Evolutionary conservation across 2,113 vertebrate genomes (phyloP).

Genomic region (Pseudopipra pipra): DNA sequence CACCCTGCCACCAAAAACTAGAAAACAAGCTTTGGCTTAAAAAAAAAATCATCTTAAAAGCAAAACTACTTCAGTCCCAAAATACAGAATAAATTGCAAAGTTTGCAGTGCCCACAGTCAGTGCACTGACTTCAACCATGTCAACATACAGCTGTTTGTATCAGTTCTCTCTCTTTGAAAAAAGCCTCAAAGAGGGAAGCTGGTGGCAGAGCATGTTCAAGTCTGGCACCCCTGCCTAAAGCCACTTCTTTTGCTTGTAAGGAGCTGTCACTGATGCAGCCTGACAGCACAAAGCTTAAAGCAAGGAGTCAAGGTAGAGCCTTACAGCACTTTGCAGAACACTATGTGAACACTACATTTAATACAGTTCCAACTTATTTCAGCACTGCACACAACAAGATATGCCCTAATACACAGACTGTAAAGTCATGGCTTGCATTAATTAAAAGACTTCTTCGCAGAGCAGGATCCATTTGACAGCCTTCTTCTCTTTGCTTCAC

Average conservation of each 20-base stretch:
- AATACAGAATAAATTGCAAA: not conserved
- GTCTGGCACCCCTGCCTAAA: not conserved
- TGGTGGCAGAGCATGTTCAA: not conserved
- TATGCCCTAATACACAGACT: not conserved
- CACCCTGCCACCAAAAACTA: not conserved
- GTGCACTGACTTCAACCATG: not conserved
- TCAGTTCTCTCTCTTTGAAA: not conserved
- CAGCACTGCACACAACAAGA: not conserved
- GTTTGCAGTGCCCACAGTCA: not conserved
- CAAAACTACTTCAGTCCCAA: not conserved
- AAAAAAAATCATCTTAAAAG: not conserved
- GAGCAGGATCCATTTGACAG: not conserved
- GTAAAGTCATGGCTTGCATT: not conserved
- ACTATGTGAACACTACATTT: rapidly evolving
- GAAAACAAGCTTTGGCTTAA: not conserved
- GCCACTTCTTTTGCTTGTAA: not conserved
- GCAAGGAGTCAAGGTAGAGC: not conserved
- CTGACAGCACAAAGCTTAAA: not conserved
- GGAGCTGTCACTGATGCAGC: not conserved
- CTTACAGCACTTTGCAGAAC: not conserved
- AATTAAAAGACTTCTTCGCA: not conserved
- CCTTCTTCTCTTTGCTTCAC: not conserved
- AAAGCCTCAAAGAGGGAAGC: not conserved
- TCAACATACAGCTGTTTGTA: not conserved
- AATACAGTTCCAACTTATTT: not conserved